Base-by-base conservation (phyloP, 2,113 vertebrate species). In the Eira barbara region DNA sequence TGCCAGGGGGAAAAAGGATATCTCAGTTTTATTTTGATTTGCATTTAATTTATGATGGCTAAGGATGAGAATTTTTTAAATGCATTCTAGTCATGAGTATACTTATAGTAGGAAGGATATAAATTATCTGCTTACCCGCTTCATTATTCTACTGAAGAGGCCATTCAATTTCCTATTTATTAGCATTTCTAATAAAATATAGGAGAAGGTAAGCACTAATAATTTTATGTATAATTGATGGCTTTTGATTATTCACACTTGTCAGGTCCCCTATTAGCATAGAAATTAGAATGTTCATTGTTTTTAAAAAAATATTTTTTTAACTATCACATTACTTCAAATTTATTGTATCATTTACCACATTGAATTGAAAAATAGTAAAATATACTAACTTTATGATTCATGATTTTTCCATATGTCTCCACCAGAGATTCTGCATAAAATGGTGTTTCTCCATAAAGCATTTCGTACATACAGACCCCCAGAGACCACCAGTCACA, bases 391-490 rank as follows among this genome's bases (percentile, higher is more conserved):
- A 99, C 99, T 99, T 99, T 99, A 98, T 99, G 99, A 98, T 99
- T 99, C 99, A 99, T 99, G 97, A 99, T 99, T 98, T 99, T 99
- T 97, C 99, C 99, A 23, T 99, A 99, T 36, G 99, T 99, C 98
- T 99, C 99, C 99, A 99, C 99, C 98, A 99, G 98, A 76, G 99
- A 99, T 97, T 99, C 99, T 39, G 99, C 99, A 97, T 99, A 99
- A 99, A 99, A 99, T 39, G 99, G 99, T 4, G 99, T 99, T 99
- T 99, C 99, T 97, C 99, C 99, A 45, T 99, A 99, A 94, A 99
- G 99, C 99, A 99, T 99, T 98, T 99, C 99, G 94, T 99, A 99
- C 99, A 99, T 99, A 99, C 99, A 99, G 98, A 99, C 99, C 13
- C 99, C 99, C 82, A 99, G 98, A 93, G 99, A 99, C 99, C 99